phyloP scores from a whole-genome alignment of 2,888 invertebrate genomes.

The Pachymerium ferrugineum region DNA sequence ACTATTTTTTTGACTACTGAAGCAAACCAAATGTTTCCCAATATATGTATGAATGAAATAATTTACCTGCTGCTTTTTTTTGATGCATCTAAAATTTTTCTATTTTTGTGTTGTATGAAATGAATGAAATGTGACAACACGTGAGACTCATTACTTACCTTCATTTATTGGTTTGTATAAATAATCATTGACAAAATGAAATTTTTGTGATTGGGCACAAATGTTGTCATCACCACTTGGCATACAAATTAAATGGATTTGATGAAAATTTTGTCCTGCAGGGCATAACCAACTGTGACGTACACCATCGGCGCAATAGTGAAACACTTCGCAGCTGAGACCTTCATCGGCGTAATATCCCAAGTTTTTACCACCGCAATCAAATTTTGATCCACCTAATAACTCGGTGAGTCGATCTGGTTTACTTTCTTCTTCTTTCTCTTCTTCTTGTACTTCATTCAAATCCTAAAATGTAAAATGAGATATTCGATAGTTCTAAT shows the following conservation, averaged over 20 bases:
- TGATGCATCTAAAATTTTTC: too few species aligned
- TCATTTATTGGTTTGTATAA: slow-evolving; percentile 59
- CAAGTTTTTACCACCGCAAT: slow-evolving; percentile 70
- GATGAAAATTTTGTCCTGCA: slow-evolving; percentile 79
- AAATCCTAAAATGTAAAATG: not conserved
- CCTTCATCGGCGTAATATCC: slow-evolving; percentile 89
- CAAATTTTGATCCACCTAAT: slow-evolving; percentile 76
- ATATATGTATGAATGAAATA: too few species aligned
- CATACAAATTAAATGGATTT: slow-evolving; percentile 91
- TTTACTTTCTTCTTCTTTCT: slow-evolving; percentile 71
- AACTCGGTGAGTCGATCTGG: slow-evolving; percentile 75
- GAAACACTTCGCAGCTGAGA: slow-evolving; percentile 84
- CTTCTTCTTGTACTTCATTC: slow-evolving; percentile 54
- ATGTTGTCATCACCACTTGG: slow-evolving; percentile 82
- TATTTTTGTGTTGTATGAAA: too few species aligned
- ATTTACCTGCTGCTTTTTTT: too few species aligned
- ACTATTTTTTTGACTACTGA: too few species aligned
- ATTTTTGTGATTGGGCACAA: slow-evolving; percentile 81
- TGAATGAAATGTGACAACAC: too few species aligned
- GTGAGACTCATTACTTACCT: too few species aligned
- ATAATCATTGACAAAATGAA: slow-evolving; percentile 87
- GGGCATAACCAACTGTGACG: slow-evolving; percentile 91
- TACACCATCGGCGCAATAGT: slow-evolving; percentile 84
- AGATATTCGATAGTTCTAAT: not conserved
- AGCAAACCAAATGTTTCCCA: too few species aligned